Evolutionary conservation across 2,888 invertebrate species (phyloP).

Genomic region (Priocnemis perturbator): DNA sequence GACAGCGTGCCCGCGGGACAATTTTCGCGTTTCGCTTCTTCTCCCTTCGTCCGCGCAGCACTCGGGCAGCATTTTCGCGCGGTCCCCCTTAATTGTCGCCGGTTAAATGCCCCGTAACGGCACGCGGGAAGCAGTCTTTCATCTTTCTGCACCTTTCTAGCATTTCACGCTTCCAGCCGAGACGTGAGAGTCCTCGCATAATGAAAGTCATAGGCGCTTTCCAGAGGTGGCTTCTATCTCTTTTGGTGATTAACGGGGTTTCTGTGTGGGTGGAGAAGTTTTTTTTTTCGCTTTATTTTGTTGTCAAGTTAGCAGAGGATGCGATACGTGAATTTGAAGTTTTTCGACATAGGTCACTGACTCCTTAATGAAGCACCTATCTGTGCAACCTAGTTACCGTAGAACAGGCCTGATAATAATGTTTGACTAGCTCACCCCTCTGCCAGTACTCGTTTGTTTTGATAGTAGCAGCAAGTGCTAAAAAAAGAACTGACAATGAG

Average conservation of each 20-base stretch:
- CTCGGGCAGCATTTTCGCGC: slow-evolving; percentile 22
- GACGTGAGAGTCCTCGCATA: slow-evolving; percentile 38
- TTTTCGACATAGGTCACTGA: too few species aligned
- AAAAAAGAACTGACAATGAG: too few species aligned
- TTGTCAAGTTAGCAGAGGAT: too few species aligned
- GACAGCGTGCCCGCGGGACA: slow-evolving; percentile 7
- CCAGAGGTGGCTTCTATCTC: background rate
- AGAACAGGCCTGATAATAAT: too few species aligned
- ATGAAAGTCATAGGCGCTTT: slow-evolving; percentile 38
- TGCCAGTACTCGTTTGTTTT: too few species aligned
- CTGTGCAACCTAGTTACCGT: too few species aligned
- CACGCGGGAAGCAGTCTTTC: slow-evolving; percentile 12
- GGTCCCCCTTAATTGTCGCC: slow-evolving; percentile 42
- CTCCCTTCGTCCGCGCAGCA: background rate
- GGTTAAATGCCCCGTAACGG: slow-evolving; percentile 18
- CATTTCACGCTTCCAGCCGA: slow-evolving; percentile 11
- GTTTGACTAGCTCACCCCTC: too few species aligned
- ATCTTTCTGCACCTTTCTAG: slow-evolving; percentile 17
- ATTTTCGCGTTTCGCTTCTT: background rate
- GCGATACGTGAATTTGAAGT: too few species aligned
- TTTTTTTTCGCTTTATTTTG: too few species aligned
- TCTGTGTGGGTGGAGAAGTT: too few species aligned
- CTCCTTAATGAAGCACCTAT: too few species aligned
- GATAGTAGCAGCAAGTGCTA: too few species aligned
- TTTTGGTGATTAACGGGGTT: background rate